phyloP scores from a whole-genome alignment of 2,113 vertebrate species.

The Danio rerio region DNA sequence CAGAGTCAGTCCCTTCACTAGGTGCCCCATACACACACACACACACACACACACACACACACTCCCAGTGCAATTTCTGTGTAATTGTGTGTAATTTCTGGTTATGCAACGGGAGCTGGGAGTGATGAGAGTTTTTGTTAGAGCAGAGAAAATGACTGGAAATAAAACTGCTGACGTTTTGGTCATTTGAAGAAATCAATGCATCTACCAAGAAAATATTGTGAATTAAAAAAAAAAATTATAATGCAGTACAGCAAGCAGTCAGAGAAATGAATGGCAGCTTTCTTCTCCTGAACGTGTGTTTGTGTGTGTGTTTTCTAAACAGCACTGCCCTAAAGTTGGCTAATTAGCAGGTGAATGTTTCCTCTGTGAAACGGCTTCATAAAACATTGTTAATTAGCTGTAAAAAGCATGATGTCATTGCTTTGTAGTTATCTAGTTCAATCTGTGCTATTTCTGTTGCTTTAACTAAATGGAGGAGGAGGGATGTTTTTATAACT shows the following conservation, averaged over 20 bases:
- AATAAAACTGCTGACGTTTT: background rate
- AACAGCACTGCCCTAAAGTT: background rate
- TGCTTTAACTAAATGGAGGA: too few relatives aligned
- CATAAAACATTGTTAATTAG: slow-evolving; percentile 23
- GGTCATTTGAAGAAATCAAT: background rate
- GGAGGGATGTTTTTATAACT: too few relatives aligned
- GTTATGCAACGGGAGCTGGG: slow-evolving; percentile 14
- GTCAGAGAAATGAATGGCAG: slow-evolving; percentile 8
- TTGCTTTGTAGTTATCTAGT: slow-evolving; percentile 5
- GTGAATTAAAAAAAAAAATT: too few relatives aligned
- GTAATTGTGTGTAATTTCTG: background rate
- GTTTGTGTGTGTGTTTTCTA: background rate
- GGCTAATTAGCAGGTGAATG: slow-evolving; percentile 19
- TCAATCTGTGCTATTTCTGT: too few relatives aligned
- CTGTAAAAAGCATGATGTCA: slow-evolving; percentile 8
- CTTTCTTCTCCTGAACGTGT: slow-evolving; percentile 3
- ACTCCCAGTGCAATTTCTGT: background rate
- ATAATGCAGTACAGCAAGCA: background rate
- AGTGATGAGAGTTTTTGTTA: slow-evolving; percentile 2
- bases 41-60: background rate
- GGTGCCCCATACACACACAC: background rate
- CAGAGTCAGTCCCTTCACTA: slow-evolving; percentile 9
- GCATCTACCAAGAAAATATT: background rate
- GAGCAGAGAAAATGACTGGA: background rate
- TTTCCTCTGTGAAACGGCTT: slow-evolving; percentile 22